Conservation (phyloP, 2,113 vertebrate species). For the Aldabrachelys gigantea region DNA sequence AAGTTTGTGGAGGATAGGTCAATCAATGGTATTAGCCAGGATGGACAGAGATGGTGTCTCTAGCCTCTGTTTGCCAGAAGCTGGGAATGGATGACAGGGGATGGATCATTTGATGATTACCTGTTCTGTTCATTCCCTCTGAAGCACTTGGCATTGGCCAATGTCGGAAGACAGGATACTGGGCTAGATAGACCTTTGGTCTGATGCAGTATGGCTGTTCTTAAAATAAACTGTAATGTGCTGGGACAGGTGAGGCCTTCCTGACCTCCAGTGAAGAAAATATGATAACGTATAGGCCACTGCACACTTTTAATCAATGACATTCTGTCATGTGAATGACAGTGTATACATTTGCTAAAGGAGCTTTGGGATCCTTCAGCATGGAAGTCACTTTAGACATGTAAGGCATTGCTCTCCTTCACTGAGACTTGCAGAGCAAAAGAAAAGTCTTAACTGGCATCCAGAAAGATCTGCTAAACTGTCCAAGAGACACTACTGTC, state of each 20-base stretch:
- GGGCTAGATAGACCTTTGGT: no score
- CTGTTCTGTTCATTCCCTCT: no score
- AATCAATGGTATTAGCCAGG: no score
- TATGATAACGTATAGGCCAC: not conserved
- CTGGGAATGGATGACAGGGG: no score
- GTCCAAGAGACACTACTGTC: not conserved
- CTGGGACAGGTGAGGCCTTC: not conserved
- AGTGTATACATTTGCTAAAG: constrained; percentile 13
- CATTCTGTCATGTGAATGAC: not conserved
- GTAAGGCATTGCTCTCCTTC: not conserved
- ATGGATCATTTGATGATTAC: no score
- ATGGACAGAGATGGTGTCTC: no score
- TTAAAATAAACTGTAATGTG: not conserved
- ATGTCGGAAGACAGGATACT: no score
- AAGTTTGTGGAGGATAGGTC: no score
- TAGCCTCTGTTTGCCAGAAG: no score
- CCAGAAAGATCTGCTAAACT: constrained; percentile 13
- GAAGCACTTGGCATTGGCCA: no score
- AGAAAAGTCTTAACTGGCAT: constrained; percentile 5
- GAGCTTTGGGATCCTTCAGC: constrained; percentile 10
- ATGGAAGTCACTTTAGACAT: not conserved
- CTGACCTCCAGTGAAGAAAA: constrained; percentile 1
- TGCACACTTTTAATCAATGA: not conserved
- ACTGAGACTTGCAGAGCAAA: not conserved
- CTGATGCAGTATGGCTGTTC: no score